phyloP scores from a whole-genome alignment of 2,113 vertebrate genomes.

The Pterocles orientalis region DNA sequence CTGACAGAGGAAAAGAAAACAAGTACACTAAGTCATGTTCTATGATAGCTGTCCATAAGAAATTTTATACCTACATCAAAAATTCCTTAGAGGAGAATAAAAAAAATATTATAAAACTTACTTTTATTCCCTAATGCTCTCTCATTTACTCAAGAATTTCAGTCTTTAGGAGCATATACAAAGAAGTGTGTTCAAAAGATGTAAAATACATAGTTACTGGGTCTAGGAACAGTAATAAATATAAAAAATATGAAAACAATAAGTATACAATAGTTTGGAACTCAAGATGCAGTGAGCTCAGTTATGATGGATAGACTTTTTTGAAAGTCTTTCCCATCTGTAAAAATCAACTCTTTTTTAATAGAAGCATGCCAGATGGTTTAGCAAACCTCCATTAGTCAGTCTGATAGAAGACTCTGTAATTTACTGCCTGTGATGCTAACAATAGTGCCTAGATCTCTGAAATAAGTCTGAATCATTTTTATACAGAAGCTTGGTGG shows the following conservation, averaged over 20 bases:
- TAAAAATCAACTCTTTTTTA: conserved; percentile 1
- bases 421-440: conserved; percentile 39
- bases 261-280: neutral
- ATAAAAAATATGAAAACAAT: neutral
- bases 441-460: conserved; percentile 2
- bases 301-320: neutral
- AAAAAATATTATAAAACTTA: neutral
- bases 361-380: conserved; percentile 26
- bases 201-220: neutral
- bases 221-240: neutral
- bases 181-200: neutral
- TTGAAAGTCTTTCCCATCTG: conserved; percentile 31
- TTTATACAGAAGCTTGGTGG: neutral
- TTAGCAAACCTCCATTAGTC: conserved; percentile 57
- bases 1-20: neutral
- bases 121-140: neutral
- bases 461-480: conserved; percentile 13
- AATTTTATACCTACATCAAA: neutral
- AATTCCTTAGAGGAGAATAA: neutral
- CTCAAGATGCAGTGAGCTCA: neutral
- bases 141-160: neutral
- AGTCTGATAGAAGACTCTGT: conserved; percentile 1
- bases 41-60: neutral
- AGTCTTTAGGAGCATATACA: neutral
- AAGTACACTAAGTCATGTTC: neutral